Percentiles rank a stretch among this genome's conserved stretches.
These are phyloP conservation scores for Coracias cyanogaster DNA, from an alignment of 2,797 vertebrate species.

Conservation along the genomic window DNA sequence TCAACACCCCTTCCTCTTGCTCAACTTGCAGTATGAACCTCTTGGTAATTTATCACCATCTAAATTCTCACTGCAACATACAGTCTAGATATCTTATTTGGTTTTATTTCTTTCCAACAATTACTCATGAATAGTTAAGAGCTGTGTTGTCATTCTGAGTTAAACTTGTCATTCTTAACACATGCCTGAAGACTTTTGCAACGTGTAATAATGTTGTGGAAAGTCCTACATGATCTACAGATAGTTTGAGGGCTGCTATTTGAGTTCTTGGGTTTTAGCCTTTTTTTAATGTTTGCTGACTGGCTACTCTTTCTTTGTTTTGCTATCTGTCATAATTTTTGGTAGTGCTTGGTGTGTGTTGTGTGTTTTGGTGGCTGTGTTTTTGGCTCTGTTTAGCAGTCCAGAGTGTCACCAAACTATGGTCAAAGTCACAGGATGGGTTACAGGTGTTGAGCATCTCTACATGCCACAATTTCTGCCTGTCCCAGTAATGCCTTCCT, in stretches of 20 bases:
- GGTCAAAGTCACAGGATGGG: not conserved
- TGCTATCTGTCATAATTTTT: not conserved
- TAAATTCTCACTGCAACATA: not conserved
- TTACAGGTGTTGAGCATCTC: not conserved
- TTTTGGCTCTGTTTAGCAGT: too few species aligned
- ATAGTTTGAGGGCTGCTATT: not conserved
- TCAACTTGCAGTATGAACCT: not conserved
- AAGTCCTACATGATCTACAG: not conserved
- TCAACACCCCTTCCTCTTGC: not conserved
- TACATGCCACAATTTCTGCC: rapidly evolving
- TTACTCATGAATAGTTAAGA: not conserved
- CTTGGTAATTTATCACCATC: not conserved
- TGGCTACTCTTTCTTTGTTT: not conserved
- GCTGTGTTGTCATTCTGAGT: not conserved
- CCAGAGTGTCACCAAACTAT: not conserved
- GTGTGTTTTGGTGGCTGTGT: too few species aligned
- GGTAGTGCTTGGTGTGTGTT: not conserved
- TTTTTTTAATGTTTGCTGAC: not conserved
- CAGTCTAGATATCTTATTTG: not conserved
- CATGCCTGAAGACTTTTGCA: not conserved
- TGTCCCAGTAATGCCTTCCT: not conserved
- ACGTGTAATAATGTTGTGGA: not conserved
- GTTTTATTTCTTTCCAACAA: not conserved
- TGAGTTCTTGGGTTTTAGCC: not conserved
- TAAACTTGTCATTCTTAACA: not conserved